Conservation (phyloP, 1,140 invertebrate species). For the Drosophila jambulina region DNA sequence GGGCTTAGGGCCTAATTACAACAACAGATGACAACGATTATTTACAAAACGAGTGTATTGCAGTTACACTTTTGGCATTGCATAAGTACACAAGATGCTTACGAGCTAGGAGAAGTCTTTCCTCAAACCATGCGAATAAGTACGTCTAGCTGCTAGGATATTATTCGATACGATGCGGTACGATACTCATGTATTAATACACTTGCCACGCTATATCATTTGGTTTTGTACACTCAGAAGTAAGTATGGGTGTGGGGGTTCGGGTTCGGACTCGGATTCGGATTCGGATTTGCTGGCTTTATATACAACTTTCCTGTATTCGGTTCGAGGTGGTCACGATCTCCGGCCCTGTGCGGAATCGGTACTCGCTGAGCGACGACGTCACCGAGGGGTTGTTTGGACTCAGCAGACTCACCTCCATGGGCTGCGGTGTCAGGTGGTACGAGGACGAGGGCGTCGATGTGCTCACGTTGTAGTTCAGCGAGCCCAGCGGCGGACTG, state of each 20-base stretch:
- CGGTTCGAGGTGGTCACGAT: conserved; percentile 93
- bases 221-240: conserved; percentile 63
- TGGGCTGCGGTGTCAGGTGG: conserved; percentile 82
- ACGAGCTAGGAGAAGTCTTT: conserved; percentile 78
- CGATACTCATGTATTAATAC: conserved; percentile 73
- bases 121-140: conserved; percentile 79
- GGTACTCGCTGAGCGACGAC: conserved; percentile 87
- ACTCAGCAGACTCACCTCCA: conserved; percentile 85
- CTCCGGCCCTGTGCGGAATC: conserved; percentile 90
- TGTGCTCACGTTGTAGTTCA: conserved; percentile 74
- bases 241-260: conserved; percentile 47
- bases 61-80: conserved; percentile 73
- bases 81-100: conserved; percentile 74
- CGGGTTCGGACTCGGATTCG: not conserved
- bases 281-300: conserved; percentile 79
- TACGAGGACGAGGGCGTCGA: conserved; percentile 81
- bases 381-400: conserved; percentile 86
- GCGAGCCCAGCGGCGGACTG: conserved; percentile 75
- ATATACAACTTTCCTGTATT: conserved; percentile 95
- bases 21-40: conserved; percentile 77
- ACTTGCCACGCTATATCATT: conserved; percentile 47
- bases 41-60: conserved; percentile 70
- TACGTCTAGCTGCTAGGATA: conserved; percentile 69
- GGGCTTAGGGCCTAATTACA: conserved; percentile 43
- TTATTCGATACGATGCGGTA: conserved; percentile 68